These are phyloP conservation scores for Nothura maculosa DNA, from an alignment of 2,797 vertebrate genomes.

Conservation along the genomic window DNA sequence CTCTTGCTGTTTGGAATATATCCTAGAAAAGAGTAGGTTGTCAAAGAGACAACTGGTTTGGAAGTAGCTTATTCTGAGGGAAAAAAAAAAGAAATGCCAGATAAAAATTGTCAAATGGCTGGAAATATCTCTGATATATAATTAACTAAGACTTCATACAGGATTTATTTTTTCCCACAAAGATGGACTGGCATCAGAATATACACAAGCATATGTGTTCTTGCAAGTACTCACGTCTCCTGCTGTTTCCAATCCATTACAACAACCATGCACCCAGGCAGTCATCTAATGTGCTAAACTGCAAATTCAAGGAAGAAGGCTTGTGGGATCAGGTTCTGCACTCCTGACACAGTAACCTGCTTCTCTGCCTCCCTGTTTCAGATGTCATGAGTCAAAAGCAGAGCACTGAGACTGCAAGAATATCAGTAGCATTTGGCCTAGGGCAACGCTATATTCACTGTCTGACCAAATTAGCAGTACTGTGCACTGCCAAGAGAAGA, in stretches of 20 bases:
- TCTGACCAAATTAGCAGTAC: background rate
- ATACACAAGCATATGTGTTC: background rate
- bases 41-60: background rate
- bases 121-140: background rate
- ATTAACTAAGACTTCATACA: conserved; percentile 14
- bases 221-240: conserved; percentile 14
- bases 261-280: background rate
- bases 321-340: accelerated
- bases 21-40: background rate
- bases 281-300: background rate
- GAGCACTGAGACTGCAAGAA: background rate
- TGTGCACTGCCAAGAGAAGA: background rate
- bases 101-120: conserved; percentile 34
- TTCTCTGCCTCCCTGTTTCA: background rate
- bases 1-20: conserved; percentile 37
- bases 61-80: background rate
- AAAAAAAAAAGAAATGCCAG: conserved; percentile 1
- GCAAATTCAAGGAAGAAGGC: background rate
- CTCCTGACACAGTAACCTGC: background rate
- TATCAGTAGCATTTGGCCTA: background rate
- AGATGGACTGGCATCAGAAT: background rate
- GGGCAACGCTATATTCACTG: background rate
- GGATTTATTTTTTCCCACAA: background rate
- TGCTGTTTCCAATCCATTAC: background rate
- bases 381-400: background rate